Base-by-base conservation (phyloP, 2,888 invertebrate species). In the Drosophila tanythrix region DNA sequence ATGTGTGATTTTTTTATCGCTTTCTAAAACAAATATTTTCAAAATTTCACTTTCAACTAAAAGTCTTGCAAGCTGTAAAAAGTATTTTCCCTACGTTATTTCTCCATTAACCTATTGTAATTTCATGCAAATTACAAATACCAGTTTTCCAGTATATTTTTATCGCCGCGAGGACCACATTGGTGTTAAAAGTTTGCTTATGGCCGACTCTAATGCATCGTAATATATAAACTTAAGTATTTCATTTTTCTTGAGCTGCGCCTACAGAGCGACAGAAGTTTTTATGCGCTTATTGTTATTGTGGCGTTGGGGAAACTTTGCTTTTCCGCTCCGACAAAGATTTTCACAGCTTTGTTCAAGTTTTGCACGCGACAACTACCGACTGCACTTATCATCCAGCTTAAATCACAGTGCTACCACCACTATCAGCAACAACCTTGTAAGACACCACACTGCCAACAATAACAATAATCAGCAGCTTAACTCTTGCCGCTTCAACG, bases 131-230 rank as follows among this genome's bases (percentile, higher is more conserved):
- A 38, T 56, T 56, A 38, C 27, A 27, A 27, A 56, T 27, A 27
- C 36, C 21, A 38, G 13, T 55, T 27, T 18, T 18, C 1, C 6
- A 27, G 36, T 27, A 36, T 11, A 18, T 18, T 36, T n/a, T 27
- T 13, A n/a, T 6, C 21, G 46, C 60, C 50, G n/a, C 55, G 50
- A 15, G 50, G 53, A 52, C 50, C 46, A n/a, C 58, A 52, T 76
- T 46, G 46, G 68, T 59, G 71, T 89, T 89, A 89, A 87, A 68
- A 64, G 61, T 76, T 89, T 75, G 73, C 74, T 86, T 63, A 43
- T 65, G 69, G 21, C 74, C 33, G 61, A 10, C 53, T 63, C 71
- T 65, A 79, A 82, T 70, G 53, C 55, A 51, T 51, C 51, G 38
- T 62, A 66, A 63, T 72, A 64, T 76, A 76, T 73, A 70, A 72